Evolutionary conservation across 1,140 invertebrate genomes (phyloP), one percentile per base, ranked within the genome.

Genomic region (Bradysia coprophila): DNA sequence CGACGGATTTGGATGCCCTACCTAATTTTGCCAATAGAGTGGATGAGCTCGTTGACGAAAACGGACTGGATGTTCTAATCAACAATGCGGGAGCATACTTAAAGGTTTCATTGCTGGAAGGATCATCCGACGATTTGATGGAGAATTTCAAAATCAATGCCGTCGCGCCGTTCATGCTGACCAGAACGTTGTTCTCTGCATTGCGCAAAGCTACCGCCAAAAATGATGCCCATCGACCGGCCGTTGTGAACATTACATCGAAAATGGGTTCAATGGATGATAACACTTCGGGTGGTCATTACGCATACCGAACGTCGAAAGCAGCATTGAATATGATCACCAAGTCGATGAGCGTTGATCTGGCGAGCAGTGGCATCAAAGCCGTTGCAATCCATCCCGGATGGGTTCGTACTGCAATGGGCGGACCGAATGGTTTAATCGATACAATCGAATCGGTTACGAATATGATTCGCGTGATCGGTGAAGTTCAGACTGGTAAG

Each of bases 341-440:
- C 4, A 81, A 76, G 57, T 79, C 78, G 2, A 68, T 90, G 68
- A 78, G 78, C 47, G 50, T 79, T 8, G 85, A 90, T 58, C 63
- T 91, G 16, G 77, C 78, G 52, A 64, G 70, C 34, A 67, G 77
- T 49, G 72, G 74, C 18, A 87, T 92, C 40, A 47, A 86, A 13
- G 75, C 72, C 0, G 63, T 73, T 2, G 69, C 69, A 33, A 51
- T 91, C 33, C 85, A 90, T 63, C 86, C 86, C 5, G 86, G 86
- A 1, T 90, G 85, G 85, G 81, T 88, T 0, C 72, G 75, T 50
- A 90, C 86, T 0, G 78, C 81, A 42, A 79, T 90, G 80, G 85
- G 85, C 4, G 82, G 82, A 9, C 57, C 63, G 32, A 76, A 75
- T 47, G 86, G 84, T 8, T 72, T 72, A 1, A 54, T 86, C 9